These are phyloP conservation scores for Subanguina moxae DNA, from an alignment of 1,140 invertebrate species.

Conservation along the genomic window DNA sequence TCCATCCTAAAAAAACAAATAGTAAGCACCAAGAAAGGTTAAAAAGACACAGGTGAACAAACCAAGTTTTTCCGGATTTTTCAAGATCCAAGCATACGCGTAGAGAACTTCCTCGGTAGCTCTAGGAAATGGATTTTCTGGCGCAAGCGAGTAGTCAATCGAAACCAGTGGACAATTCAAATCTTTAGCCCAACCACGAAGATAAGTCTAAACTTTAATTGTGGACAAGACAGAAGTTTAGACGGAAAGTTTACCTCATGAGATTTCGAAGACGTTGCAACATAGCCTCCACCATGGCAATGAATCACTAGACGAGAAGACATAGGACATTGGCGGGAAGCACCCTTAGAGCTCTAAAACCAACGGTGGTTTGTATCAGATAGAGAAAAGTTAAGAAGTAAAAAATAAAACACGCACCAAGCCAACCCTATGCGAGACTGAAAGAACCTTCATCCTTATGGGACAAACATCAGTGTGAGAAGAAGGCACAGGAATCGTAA, in stretches of 20 bases:
- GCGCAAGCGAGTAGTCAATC: constrained; percentile 90
- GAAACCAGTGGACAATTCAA: constrained; percentile 83
- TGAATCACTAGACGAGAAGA: constrained; percentile 76
- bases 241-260: constrained; percentile 68
- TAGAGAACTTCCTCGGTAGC: constrained; percentile 89
- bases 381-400: not conserved
- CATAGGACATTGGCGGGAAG: constrained; percentile 55
- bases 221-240: constrained; percentile 6
- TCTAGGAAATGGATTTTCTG: constrained; percentile 71
- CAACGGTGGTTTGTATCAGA: not conserved
- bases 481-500: constrained; percentile 74
- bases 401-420: constrained; percentile 66
- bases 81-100: constrained; percentile 79
- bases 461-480: constrained; percentile 75
- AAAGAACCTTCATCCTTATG: constrained; percentile 74
- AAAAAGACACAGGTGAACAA: not conserved
- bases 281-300: constrained; percentile 95
- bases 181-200: constrained; percentile 80
- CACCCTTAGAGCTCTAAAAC: constrained; percentile 19
- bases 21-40: constrained; percentile 14
- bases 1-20: constrained; percentile 64
- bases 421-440: constrained; percentile 72
- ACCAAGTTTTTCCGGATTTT: constrained; percentile 62
- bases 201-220: constrained; percentile 73
- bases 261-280: constrained; percentile 88